Conservation (phyloP, 2,888 invertebrate genomes). For the Lingula anatina region DNA sequence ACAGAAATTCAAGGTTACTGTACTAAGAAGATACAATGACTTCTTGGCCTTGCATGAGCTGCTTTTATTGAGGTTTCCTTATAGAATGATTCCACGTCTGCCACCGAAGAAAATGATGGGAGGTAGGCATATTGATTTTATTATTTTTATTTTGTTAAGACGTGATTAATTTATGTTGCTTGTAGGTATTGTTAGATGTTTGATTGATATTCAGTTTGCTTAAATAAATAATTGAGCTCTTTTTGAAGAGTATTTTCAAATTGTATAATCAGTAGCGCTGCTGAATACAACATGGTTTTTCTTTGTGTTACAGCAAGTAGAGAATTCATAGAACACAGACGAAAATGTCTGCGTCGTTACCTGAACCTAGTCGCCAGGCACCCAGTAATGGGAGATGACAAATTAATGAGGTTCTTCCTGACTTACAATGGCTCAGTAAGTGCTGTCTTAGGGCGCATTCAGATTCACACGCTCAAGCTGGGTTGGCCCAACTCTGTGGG, state of each 20-base stretch:
- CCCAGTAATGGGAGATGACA: conserved; percentile 49
- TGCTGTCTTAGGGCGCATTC: conserved; percentile 8
- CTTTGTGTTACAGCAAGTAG: conserved; percentile 47
- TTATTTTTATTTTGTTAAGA: conserved; percentile 2
- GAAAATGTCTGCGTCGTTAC: conserved; percentile 46
- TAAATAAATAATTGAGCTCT: too few relatives aligned
- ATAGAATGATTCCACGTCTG: conserved; percentile 48
- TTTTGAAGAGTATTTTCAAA: too few relatives aligned
- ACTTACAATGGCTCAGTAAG: conserved; percentile 51
- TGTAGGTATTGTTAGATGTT: too few relatives aligned
- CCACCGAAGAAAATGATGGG: conserved; percentile 53
- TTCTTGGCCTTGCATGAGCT: conserved; percentile 52
- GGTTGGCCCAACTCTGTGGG: too few relatives aligned
- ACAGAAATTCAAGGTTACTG: conserved; percentile 46
- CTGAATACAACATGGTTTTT: too few relatives aligned
- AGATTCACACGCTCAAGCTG: too few relatives aligned
- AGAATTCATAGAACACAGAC: conserved; percentile 51
- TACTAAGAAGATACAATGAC: conserved; percentile 52
- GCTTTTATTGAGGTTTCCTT: conserved; percentile 48
- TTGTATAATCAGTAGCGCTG: too few relatives aligned
- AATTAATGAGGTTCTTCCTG: conserved; percentile 50
- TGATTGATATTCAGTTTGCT: too few relatives aligned
- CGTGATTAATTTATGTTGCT: too few relatives aligned
- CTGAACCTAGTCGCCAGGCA: conserved; percentile 49
- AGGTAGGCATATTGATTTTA: conserved; percentile 23